Base-by-base conservation (phyloP, 2,113 vertebrate species). In the Nasalis larvatus region DNA sequence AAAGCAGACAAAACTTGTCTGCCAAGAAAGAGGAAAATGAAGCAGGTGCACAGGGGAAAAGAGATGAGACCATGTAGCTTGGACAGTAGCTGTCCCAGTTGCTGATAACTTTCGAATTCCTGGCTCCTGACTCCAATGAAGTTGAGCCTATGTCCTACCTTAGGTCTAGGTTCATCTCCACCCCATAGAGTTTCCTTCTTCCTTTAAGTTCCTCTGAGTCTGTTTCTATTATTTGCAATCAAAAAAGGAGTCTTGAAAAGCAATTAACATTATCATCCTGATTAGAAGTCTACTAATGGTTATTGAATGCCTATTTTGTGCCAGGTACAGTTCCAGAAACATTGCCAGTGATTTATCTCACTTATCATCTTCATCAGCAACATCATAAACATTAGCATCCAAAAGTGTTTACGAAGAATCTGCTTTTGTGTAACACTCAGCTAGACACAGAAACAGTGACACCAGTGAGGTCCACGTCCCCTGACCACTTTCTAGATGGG, bases 221-320 rank as follows among this genome's bases (percentile, higher is more conserved):
- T 18, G 30, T 92, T 94, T 92, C 63, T 81, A 95, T 96, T 94
- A 96, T 94, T 94, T 85, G 71, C 71, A 37, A 92, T 94, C 49
- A 45, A 84, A 84, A 96, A 76, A 52, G 54, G 32, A 95, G 84
- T 68, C 92, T 96, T 91, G 45, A 84, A 94, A 96, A 96, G 87
- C 90, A 97, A 96, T 95, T 96, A 94, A 87, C 90, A 86, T 96
- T 92, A 97, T 85, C 94, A 78, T 92, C 92, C 84, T 94, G 89
- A 98, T 96, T 97, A 97, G 97, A 80, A 96, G 21, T 86, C 97
- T 95, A 81, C 96, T 97, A 97, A 96, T 96, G 97, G 94, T 98
- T 97, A 98, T 95, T 92, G 96, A 97, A 94, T 90, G 96, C 89
- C 94, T 96, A 90, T 96, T 97, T 96, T 63, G 93, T 77, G 71